phyloP scores from a whole-genome alignment of 2,888 invertebrate genomes.

The Lithophane leautieri region DNA sequence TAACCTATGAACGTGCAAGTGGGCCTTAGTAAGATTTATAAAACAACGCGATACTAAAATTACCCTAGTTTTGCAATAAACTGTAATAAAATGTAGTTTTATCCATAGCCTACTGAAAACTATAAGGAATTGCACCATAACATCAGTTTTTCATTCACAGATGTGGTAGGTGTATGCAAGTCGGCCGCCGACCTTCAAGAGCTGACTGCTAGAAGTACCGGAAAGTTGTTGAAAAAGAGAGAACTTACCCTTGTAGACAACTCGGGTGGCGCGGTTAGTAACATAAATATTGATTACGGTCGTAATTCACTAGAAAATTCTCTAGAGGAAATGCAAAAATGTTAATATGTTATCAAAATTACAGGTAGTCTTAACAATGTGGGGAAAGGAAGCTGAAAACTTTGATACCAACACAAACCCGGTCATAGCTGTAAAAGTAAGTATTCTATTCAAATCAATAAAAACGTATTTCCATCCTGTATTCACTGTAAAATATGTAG shows the following conservation, averaged over 20 bases:
- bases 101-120: no score
- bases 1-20: no score
- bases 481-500: not conserved
- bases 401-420: conserved; percentile 95
- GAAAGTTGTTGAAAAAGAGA: conserved; percentile 96
- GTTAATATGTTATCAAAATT: conserved; percentile 54
- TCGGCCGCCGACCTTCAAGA: conserved; percentile 92
- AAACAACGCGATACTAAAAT: no score
- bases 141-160: conserved; percentile 84
- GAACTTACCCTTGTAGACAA: conserved; percentile 97
- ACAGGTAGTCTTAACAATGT: conserved; percentile 95
- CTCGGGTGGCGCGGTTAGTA: conserved; percentile 92
- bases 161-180: conserved; percentile 97
- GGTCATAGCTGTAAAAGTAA: conserved; percentile 95
- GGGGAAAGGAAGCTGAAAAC: conserved; percentile 97
- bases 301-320: not conserved
- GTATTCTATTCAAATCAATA: not conserved
- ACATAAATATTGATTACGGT: not conserved
- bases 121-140: not conserved
- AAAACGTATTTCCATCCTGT: not conserved
- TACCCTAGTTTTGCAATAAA: no score
- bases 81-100: no score
- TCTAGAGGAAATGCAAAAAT: not conserved
- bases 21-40: no score
- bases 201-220: conserved; percentile 93